A percentile compares a stretch with the other conserved stretches of the same genome.
These are phyloP conservation scores for Cossypha dichroa DNA, from an alignment of 2,797 vertebrate genomes.

Conservation along the genomic window DNA sequence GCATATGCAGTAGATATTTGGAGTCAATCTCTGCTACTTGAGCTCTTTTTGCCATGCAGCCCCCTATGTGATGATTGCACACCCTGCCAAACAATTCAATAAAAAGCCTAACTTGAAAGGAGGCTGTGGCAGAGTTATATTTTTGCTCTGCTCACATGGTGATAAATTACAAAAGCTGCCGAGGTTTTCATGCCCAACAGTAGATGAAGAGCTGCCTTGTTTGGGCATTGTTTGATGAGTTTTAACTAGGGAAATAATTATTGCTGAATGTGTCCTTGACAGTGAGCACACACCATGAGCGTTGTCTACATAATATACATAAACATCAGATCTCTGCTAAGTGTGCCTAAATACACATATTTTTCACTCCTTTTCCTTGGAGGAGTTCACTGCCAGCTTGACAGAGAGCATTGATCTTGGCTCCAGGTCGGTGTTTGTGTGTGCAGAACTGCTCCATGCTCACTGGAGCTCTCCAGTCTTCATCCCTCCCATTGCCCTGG, in stretches of 20 bases:
- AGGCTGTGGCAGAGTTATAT: neutral
- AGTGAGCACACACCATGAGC: neutral
- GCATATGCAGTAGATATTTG: neutral
- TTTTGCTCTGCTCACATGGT: conserved; percentile 15
- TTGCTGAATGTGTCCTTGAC: conserved; percentile 6
- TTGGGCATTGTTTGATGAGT: conserved; percentile 28
- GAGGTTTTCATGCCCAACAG: conserved; percentile 14
- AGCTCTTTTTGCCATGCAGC: conserved; percentile 1
- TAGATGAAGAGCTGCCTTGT: conserved; percentile 40
- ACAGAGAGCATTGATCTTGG: rapidly evolving
- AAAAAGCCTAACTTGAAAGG: conserved; percentile 36
- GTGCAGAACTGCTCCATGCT: rapidly evolving
- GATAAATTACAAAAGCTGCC: conserved; percentile 29
- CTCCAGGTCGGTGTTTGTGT: neutral
- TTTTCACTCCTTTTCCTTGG: neutral
- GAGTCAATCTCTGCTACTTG: conserved; percentile 8
- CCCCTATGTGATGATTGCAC: neutral
- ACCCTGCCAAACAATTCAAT: conserved; percentile 6
- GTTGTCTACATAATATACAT: neutral
- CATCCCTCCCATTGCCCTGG: neutral
- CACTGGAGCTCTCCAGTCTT: neutral
- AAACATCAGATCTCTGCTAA: neutral
- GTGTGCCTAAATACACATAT: neutral
- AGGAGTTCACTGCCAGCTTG: neutral
- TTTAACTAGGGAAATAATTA: conserved; percentile 33